Evolutionary conservation across 2,113 vertebrate species (phyloP), one percentile per base, ranked within the genome.

Genomic region (Sakesphorus luctuosus): DNA sequence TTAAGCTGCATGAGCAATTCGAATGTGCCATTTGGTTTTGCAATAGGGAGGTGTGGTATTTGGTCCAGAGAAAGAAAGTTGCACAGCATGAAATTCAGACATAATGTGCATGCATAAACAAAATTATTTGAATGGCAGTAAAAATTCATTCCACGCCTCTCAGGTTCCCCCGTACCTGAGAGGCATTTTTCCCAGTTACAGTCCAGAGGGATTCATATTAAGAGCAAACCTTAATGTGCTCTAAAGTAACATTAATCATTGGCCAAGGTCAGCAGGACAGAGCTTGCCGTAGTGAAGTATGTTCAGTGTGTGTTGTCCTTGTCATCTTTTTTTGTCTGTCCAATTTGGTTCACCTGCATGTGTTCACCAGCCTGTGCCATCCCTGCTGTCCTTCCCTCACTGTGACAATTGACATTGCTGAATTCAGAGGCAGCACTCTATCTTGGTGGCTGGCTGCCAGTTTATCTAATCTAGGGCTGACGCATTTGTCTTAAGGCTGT

Each of bases 211-310:
- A 93, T 68, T 90, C n/a, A 5, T 56, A 36, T 78, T 84, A 92
- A 90, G 43, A 92, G 44, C 73, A 84, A 82, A 87, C 73, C 36
- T 15, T 19, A 74, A 46, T 55, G 53, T 79, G 55, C 76, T 91
- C 52, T 68, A 12, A 76, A 74, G 68, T 33, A 65, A 44, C 79
- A 91, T 95, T 82, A 89, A 91, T 96, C 91, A 81, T 73, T 78
- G 75, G 47, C 74, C 96, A 94, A 96, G 96, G 95, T 93, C 96
- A 90, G 62, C 69, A 83, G 86, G 84, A 95, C 76, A 82, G 69
- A 93, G 81, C 58, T 66, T 79, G 78, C 38, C 50, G 75, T 28
- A 36, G 36, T 76, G 90, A 55, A 71, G 53, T 74, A 23, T 38
- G 62, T 73, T 91, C 62, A 87, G 24, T 40, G 26, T 76, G 49